Evolutionary conservation across 2,113 vertebrate genomes (phyloP), one percentile per base, ranked within the genome.

Genomic region (Mastomys natalensis): DNA sequence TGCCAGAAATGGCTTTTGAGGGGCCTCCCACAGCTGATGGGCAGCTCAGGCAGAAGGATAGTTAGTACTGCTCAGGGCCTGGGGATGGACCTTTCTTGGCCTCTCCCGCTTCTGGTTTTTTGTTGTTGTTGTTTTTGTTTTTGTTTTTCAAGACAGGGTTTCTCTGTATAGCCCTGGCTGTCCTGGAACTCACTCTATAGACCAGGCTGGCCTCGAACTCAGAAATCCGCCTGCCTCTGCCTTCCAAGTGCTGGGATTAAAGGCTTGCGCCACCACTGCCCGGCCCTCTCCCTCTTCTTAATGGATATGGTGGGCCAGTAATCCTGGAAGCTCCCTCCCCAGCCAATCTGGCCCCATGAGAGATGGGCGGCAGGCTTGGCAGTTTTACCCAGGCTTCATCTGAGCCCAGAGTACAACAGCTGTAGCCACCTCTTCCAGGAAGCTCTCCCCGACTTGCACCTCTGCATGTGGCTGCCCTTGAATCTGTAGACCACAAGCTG

Each of bases 401-500:
- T 24, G 53, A 88, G 53, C 72, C 95, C 1, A 4, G 51, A 89
- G 60, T 12, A 55, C 62, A 19, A 64, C 51, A 45, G 29, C 58
- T 43, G 37, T 0, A 5, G 77, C 37, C 29, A 3, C 94, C 91
- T 89, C 94, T 92, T 94, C 95, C 73, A 91, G 91, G 73, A 94
- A 94, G 91, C 43, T 72, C 51, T 48, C 73, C 11, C 31, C 19
- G 19, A 10, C 5, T 11, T 9, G 43, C 13, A 1, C 62, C 24
- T 34, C 77, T 68, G 55, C 31, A 10, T 24, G 43, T 29, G 12
- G 62, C 55, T 6, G 0, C 21, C 7, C 82, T 19, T 1, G 7
- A 45, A 62, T 43, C 74, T 15, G 2, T 43, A 48, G 31, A 3
- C 51, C 66, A 64, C n/a, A 15, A 1, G 29, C 60, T 31, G 29